Conservation (phyloP, 2,113 vertebrate genomes). For the Solea senegalensis region DNA sequence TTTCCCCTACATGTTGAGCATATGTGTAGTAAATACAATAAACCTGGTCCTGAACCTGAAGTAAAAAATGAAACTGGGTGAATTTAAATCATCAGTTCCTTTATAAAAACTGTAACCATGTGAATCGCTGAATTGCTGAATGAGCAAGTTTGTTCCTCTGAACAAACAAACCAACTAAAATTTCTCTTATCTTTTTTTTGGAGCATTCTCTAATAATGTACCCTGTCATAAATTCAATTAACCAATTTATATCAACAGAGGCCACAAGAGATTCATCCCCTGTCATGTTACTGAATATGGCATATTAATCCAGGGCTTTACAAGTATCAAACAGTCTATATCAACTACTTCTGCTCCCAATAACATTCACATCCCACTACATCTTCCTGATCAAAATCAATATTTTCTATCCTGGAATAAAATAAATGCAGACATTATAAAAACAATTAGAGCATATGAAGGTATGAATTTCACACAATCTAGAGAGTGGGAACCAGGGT, state of each 20-base stretch:
- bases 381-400: conserved; percentile 22
- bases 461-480: background rate
- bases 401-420: background rate
- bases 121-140: conserved; percentile 1
- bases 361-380: conserved; percentile 15
- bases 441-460: background rate
- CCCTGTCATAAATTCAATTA: background rate
- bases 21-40: background rate
- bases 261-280: conserved; percentile 37
- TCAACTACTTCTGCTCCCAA: conserved; percentile 15
- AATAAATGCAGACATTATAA: background rate
- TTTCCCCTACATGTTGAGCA: too few species aligned
- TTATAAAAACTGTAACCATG: background rate
- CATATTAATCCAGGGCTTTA: conserved; percentile 32
- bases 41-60: background rate
- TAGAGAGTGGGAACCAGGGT: too few species aligned
- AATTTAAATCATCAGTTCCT: background rate
- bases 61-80: background rate
- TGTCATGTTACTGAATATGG: conserved; percentile 24
- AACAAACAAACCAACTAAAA: conserved; percentile 3
- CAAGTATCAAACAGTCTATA: conserved; percentile 30
- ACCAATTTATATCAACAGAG: conserved; percentile 32
- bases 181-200: conserved; percentile 3
- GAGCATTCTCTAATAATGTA: background rate
- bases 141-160: background rate